Conservation (phyloP, 2,113 vertebrate genomes). For the Hystrix cristata region DNA sequence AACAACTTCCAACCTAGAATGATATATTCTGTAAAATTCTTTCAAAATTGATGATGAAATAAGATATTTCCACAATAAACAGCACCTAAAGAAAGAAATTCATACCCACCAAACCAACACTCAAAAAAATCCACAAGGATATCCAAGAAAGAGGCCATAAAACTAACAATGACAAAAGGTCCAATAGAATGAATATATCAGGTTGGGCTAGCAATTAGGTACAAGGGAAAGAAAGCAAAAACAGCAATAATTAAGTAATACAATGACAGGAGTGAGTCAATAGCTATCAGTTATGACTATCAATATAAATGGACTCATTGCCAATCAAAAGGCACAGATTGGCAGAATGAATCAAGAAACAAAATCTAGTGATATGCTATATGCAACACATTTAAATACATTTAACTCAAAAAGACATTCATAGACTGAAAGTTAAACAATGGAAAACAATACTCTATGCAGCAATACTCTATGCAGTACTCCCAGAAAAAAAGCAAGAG, state of each 20-base stretch:
- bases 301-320: background rate
- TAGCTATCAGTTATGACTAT: background rate
- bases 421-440: background rate
- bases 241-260: background rate
- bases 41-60: too few relatives aligned
- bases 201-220: background rate
- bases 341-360: background rate
- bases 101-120: background rate
- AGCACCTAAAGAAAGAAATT: background rate
- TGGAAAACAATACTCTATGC: background rate
- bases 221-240: background rate
- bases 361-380: background rate
- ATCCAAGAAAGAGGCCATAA: background rate
- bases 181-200: background rate
- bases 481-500: background rate
- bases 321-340: background rate
- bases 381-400: background rate
- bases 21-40: too few relatives aligned
- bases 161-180: background rate
- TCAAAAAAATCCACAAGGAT: background rate
- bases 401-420: background rate
- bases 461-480: background rate
- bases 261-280: background rate
- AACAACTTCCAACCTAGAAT: too few relatives aligned
- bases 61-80: background rate